A percentile compares a stretch with the other conserved stretches of the same genome.
Conservation (phyloP, 2,888 invertebrate genomes). For the Eupsilia transversa region DNA sequence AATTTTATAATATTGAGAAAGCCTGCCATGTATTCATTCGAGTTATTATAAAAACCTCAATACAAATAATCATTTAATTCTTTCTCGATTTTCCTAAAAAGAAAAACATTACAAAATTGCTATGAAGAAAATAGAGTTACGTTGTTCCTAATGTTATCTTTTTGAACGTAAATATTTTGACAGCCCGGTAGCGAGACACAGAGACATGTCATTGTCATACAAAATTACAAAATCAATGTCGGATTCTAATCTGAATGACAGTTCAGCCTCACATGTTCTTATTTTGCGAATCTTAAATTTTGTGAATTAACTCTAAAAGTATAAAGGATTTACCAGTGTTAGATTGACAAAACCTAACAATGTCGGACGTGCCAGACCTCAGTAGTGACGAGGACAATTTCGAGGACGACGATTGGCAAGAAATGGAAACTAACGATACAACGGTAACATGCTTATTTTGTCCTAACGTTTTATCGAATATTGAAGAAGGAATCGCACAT, state of each 20-base stretch:
- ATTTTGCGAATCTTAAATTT: conserved; percentile 33
- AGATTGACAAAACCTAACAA: conserved; percentile 59
- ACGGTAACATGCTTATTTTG: conserved; percentile 94
- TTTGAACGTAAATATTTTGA: conserved; percentile 37
- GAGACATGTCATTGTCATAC: conserved; percentile 27
- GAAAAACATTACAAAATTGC: not conserved
- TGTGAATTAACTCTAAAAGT: conserved; percentile 17
- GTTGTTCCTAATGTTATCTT: not conserved
- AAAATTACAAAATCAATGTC: conserved; percentile 23
- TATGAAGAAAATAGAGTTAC: not conserved
- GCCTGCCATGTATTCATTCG: too few species aligned
- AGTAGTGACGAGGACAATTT: conserved; percentile 88
- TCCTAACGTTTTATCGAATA: conserved; percentile 89
- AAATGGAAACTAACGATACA: conserved; percentile 85
- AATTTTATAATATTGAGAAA: not conserved
- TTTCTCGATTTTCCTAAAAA: not conserved
- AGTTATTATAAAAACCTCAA: not conserved
- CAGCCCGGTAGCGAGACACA: conserved; percentile 1
- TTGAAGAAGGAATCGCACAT: conserved; percentile 92
- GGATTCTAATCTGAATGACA: conserved; percentile 23
- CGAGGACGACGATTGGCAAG: conserved; percentile 88
- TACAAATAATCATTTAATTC: not conserved
- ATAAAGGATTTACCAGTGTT: not conserved
- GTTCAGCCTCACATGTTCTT: conserved; percentile 67
- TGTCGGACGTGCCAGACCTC: conserved; percentile 88